A percentile compares a stretch with the other conserved stretches of the same genome.
These are phyloP conservation scores for Drosophila pseudoananassae DNA, from an alignment of 1,140 invertebrate species.

Conservation along the genomic window DNA sequence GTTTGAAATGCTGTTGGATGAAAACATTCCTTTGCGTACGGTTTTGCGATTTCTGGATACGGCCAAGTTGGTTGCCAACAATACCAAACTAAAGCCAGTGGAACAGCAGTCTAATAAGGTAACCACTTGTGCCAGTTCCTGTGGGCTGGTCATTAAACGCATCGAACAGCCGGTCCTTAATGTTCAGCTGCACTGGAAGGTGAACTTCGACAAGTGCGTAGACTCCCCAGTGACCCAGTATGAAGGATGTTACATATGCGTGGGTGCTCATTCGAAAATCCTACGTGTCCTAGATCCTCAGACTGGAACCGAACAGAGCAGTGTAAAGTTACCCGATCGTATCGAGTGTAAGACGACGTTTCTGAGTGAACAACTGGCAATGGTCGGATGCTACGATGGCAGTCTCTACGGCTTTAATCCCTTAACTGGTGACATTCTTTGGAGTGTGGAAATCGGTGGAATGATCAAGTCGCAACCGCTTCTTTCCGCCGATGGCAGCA, in stretches of 20 bases:
- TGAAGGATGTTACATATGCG: slow-evolving; percentile 59
- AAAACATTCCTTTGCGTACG: slow-evolving; percentile 41
- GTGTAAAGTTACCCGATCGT: slow-evolving; percentile 84
- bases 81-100: slow-evolving; percentile 53
- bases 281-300: slow-evolving; percentile 49
- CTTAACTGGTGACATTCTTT: slow-evolving; percentile 82
- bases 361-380: slow-evolving; percentile 43
- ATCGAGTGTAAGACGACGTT: slow-evolving; percentile 86
- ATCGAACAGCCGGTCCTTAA: slow-evolving; percentile 42
- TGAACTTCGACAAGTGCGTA: slow-evolving; percentile 86
- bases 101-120: slow-evolving; percentile 11
- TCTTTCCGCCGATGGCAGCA: slow-evolving; percentile 37
- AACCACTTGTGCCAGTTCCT: background rate
- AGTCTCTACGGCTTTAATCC: slow-evolving; percentile 85
- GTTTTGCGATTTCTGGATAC: slow-evolving; percentile 51
- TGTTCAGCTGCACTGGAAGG: slow-evolving; percentile 80
- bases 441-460: slow-evolving; percentile 84
- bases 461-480: slow-evolving; percentile 85
- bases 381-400: slow-evolving; percentile 86
- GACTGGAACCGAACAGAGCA: slow-evolving; percentile 76
- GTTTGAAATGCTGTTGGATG: slow-evolving; percentile 56
- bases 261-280: slow-evolving; percentile 77
- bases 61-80: slow-evolving; percentile 57
- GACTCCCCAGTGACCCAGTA: slow-evolving; percentile 85
- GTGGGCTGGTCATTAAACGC: slow-evolving; percentile 50